These are phyloP conservation scores for Melanaphis sacchari DNA, from an alignment of 1,140 invertebrate genomes.

Conservation along the genomic window DNA sequence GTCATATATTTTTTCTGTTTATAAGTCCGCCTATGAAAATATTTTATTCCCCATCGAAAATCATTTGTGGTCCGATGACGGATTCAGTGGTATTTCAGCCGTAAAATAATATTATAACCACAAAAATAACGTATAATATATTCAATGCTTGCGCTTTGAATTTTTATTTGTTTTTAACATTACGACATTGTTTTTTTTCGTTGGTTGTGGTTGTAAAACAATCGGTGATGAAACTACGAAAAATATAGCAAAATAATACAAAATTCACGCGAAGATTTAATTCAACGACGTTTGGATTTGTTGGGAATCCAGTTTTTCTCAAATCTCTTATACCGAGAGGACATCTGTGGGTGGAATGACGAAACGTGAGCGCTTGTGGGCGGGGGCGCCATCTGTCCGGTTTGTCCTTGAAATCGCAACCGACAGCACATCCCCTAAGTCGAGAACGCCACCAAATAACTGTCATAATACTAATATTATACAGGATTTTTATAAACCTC, in stretches of 20 bases:
- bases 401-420: too few relatives aligned
- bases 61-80: background rate
- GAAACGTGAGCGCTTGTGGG: background rate
- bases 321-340: background rate
- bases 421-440: conserved; percentile 17
- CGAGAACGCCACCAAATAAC: background rate
- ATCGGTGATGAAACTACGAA: background rate
- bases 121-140: background rate
- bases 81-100: background rate
- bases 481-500: background rate
- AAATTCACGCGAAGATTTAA: too few relatives aligned
- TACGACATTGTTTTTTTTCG: background rate
- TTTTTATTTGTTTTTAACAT: background rate
- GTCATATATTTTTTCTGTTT: background rate
- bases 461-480: background rate
- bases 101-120: background rate
- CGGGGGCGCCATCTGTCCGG: conserved; percentile 43
- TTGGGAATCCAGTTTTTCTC: background rate
- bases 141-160: background rate
- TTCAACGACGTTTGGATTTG: background rate
- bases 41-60: background rate
- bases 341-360: conserved; percentile 12
- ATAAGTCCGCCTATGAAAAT: background rate
- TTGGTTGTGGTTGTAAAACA: too few relatives aligned
- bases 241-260: background rate